Conservation (phyloP, 2,888 invertebrate species). For the Gortyna flavago region DNA sequence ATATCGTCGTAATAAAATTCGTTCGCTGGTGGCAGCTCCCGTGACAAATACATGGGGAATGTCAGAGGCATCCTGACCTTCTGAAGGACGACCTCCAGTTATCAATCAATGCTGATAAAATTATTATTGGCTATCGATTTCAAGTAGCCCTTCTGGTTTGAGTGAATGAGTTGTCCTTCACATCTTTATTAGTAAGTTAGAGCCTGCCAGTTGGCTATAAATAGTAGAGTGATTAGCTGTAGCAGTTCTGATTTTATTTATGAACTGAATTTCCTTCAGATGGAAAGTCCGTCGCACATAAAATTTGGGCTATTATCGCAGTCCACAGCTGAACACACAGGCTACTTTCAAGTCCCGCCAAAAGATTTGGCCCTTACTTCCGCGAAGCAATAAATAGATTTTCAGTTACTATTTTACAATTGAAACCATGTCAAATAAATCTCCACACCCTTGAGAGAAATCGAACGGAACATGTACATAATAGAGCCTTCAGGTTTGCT, state of each 20-base stretch:
- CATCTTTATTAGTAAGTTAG: constrained; percentile 3
- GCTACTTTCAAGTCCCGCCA: not conserved
- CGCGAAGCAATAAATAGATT: not conserved
- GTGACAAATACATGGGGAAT: constrained; percentile 46
- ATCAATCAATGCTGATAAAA: constrained; percentile 56
- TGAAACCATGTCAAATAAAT: constrained; percentile 44
- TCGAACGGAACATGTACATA: constrained; percentile 39
- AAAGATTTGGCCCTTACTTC: not conserved
- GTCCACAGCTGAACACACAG: no score
- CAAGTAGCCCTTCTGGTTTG: constrained; percentile 7
- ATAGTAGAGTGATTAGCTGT: not conserved
- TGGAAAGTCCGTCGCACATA: not conserved
- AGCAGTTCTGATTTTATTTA: not conserved
- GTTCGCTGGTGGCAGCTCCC: constrained; percentile 35
- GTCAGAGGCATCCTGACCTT: constrained; percentile 45
- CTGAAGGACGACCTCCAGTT: constrained; percentile 42
- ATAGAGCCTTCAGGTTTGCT: constrained; percentile 49
- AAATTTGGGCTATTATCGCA: not conserved
- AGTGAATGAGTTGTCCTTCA: constrained; percentile 10
- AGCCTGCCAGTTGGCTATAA: not conserved
- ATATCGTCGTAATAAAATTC: constrained; percentile 73
- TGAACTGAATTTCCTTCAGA: not conserved
- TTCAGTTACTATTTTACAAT: constrained; percentile 29
- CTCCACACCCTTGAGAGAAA: constrained; percentile 22
- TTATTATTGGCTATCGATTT: constrained; percentile 52